Percentiles rank a stretch among this genome's conserved stretches.
phyloP scores from a whole-genome alignment of 1,140 invertebrate species.

The Bombus waltoni region DNA sequence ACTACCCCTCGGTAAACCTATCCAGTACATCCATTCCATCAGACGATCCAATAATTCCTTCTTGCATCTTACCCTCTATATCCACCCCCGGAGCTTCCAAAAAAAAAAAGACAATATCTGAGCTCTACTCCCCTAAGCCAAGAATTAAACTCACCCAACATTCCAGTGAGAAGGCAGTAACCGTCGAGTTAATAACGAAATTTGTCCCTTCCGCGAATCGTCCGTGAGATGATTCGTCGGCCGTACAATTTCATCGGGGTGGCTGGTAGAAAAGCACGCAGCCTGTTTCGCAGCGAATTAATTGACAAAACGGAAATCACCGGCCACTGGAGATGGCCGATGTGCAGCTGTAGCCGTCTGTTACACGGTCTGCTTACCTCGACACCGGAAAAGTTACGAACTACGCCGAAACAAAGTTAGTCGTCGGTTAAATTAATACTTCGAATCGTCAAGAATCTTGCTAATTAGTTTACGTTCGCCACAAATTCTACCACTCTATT shows the following conservation, averaged over 20 bases:
- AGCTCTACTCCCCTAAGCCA: not conserved
- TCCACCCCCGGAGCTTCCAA: not conserved
- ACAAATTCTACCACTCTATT: no score
- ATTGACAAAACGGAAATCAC: not conserved
- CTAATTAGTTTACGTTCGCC: no score
- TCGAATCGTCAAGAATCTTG: no score
- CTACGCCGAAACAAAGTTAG: not conserved
- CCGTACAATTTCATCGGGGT: not conserved
- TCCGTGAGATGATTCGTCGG: conserved; percentile 1
- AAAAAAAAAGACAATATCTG: not conserved
- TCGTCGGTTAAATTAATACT: no score
- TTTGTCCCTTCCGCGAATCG: not conserved
- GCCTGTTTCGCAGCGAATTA: not conserved
- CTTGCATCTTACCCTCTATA: not conserved
- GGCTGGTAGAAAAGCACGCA: not conserved
- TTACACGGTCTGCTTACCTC: not conserved
- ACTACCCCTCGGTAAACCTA: not conserved
- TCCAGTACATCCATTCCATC: not conserved
- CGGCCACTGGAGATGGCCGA: not conserved
- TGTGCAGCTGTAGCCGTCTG: not conserved
- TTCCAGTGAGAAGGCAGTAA: not conserved
- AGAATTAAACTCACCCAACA: not conserved
- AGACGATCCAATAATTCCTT: not conserved
- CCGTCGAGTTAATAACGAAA: conserved; percentile 6
- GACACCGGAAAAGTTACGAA: not conserved